Percentiles rank a stretch among this genome's conserved stretches.
Evolutionary conservation across 2,888 invertebrate species (phyloP).

Genomic region (Sialis fuliginosa): DNA sequence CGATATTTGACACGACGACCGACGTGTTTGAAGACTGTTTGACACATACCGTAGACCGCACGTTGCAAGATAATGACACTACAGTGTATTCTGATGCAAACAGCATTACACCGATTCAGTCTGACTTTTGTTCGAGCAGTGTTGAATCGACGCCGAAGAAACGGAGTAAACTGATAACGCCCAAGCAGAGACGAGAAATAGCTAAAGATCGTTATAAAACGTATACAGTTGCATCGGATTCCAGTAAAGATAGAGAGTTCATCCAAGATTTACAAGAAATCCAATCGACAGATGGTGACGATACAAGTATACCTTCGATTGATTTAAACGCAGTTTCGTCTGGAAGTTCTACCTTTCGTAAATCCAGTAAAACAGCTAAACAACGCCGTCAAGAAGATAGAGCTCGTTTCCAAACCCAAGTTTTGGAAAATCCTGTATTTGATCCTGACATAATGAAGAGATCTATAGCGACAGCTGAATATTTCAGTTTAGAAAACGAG

Average conservation of each 20-base stretch:
- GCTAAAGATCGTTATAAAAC: conserved; percentile 69
- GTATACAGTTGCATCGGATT: conserved; percentile 55
- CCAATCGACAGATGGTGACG: conserved; percentile 25
- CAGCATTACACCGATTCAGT: conserved; percentile 44
- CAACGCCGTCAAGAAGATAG: conserved; percentile 47
- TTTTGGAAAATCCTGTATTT: conserved; percentile 19
- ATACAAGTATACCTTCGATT: conserved; percentile 19
- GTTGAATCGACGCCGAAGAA: conserved; percentile 60
- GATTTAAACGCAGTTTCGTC: no score
- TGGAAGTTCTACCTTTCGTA: conserved; percentile 6
- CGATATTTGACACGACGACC: conserved; percentile 36
- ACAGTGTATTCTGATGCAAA: conserved; percentile 29
- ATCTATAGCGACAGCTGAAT: conserved; percentile 6
- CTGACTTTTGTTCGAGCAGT: conserved; percentile 44
- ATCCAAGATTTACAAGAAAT: conserved; percentile 31
- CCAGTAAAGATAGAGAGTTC: conserved; percentile 25
- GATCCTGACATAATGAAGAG: conserved; percentile 6
- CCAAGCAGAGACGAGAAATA: conserved; percentile 57
- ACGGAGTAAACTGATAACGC: conserved; percentile 37
- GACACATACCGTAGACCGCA: conserved; percentile 26
- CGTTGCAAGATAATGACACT: conserved; percentile 18
- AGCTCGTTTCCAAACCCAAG: conserved; percentile 52
- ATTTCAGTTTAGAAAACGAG: conserved; percentile 7
- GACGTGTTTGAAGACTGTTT: conserved; percentile 36
- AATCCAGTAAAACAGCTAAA: conserved; percentile 35